phyloP scores from a whole-genome alignment of 1,140 invertebrate species.

The Ceratina calcarata region DNA sequence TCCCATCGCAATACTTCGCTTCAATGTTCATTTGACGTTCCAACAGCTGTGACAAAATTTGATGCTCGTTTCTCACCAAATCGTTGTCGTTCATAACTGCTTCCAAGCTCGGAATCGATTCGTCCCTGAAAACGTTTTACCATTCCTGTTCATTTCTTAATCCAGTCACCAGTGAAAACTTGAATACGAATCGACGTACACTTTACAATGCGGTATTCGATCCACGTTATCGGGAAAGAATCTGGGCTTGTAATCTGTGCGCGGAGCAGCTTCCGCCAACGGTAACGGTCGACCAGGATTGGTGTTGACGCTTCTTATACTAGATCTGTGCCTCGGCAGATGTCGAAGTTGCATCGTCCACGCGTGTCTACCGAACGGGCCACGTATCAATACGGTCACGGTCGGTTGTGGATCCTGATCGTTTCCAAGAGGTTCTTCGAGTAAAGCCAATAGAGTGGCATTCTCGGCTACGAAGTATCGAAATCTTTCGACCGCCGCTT shows the following conservation, averaged over 20 bases:
- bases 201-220: constrained; percentile 88
- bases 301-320: constrained; percentile 84
- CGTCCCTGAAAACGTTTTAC: constrained; percentile 82
- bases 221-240: constrained; percentile 93
- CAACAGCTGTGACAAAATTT: constrained; percentile 71
- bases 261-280: constrained; percentile 85
- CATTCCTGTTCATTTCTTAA: not conserved
- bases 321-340: constrained; percentile 89
- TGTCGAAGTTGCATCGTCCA: constrained; percentile 96
- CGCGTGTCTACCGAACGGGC: constrained; percentile 95
- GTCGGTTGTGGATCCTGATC: constrained; percentile 89
- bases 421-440: constrained; percentile 94
- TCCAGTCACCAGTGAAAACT: not conserved
- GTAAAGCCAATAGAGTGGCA: constrained; percentile 91
- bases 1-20: constrained; percentile 80
- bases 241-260: constrained; percentile 84
- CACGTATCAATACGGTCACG: constrained; percentile 90
- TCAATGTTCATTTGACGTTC: constrained; percentile 80
- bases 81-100: constrained; percentile 84
- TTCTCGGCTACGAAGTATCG: constrained; percentile 96
- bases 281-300: constrained; percentile 90
- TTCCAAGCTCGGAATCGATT: constrained; percentile 90
- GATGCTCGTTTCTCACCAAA: constrained; percentile 78
- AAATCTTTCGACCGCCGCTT: constrained; percentile 85
- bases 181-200: constrained; percentile 82